A percentile compares a stretch with the other conserved stretches of the same genome.
These are phyloP conservation scores for Gadus chalcogrammus DNA, from an alignment of 2,113 vertebrate genomes.

Conservation along the genomic window DNA sequence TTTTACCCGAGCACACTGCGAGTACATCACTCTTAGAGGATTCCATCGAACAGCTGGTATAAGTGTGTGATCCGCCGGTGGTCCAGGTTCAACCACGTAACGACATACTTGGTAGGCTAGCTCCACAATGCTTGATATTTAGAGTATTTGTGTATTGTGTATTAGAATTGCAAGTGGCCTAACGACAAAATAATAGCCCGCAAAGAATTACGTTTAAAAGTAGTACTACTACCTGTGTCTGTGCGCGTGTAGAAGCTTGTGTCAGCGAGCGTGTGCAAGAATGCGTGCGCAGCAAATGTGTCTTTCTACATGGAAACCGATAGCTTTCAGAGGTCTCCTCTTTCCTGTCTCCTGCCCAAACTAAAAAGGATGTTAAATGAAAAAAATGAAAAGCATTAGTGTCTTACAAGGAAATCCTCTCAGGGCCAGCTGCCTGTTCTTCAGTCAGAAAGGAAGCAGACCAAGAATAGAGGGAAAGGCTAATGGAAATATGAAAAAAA, in stretches of 20 bases:
- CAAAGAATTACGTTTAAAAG: no score
- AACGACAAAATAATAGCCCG: no score
- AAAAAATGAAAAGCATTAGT: background rate
- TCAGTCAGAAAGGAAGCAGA: background rate
- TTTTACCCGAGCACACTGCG: no score
- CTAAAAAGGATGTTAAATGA: background rate
- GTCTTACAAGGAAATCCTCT: conserved; percentile 3
- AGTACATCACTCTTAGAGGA: no score
- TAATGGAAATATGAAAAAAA: background rate
- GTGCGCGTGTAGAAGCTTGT: background rate
- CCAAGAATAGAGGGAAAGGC: background rate
- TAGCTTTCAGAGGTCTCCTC: background rate
- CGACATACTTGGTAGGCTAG: background rate
- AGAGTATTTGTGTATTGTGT: no score
- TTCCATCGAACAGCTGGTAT: no score
- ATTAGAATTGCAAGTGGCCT: background rate
- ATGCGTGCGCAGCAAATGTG: background rate
- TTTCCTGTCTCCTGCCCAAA: background rate
- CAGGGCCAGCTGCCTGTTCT: background rate
- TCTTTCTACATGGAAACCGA: background rate
- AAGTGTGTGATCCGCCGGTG: no score
- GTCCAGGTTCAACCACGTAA: background rate
- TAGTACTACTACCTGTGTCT: background rate
- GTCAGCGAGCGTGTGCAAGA: background rate
- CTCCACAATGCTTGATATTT: background rate